Percentiles rank a stretch among this genome's conserved stretches.
Evolutionary conservation across 2,888 invertebrate species (phyloP).

Genomic region (Cylindroiulus punctatus): DNA sequence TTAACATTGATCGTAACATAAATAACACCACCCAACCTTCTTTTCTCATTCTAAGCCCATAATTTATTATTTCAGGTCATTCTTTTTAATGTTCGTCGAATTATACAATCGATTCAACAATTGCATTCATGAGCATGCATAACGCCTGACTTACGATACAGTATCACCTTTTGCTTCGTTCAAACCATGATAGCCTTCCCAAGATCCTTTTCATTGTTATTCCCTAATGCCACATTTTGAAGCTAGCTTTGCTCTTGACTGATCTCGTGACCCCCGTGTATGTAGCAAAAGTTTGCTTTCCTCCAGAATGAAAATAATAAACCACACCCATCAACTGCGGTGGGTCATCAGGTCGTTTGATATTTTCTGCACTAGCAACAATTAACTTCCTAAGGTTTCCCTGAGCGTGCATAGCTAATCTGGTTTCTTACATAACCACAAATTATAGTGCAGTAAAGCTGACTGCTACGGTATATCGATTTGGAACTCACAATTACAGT

Average conservation of each 20-base stretch:
- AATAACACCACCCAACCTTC: neutral
- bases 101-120: slow-evolving; percentile 29
- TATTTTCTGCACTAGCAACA: too few relatives aligned
- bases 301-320: neutral
- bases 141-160: neutral
- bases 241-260: neutral
- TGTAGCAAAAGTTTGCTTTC: neutral
- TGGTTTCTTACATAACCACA: neutral
- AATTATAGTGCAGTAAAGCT: neutral
- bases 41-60: neutral
- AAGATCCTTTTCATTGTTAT: neutral
- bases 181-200: neutral
- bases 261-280: neutral
- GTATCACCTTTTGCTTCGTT: neutral
- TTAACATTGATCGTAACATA: neutral
- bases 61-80: neutral
- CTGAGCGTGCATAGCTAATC: neutral
- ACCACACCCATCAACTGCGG: neutral
- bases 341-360: neutral
- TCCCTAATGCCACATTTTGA: neutral
- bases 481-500: neutral
- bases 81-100: neutral
- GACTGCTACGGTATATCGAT: neutral
- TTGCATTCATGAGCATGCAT: neutral
- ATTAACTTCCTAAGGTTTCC: neutral